Base-by-base conservation (phyloP, 2,113 vertebrate species). In the Budorcas taxicolor region DNA sequence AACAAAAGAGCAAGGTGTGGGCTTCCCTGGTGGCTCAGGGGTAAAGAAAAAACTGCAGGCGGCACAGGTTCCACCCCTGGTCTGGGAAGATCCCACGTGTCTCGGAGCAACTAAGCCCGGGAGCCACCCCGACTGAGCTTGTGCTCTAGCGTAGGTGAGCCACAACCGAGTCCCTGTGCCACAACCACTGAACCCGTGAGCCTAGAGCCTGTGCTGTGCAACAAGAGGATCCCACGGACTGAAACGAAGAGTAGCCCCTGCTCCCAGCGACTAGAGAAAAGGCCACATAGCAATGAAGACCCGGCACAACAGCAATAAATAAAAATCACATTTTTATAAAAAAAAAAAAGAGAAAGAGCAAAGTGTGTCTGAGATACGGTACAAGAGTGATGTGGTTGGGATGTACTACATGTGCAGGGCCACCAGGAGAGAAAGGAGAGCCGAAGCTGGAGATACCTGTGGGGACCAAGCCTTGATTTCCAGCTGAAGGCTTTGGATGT, bases 401-500 rank as follows among this genome's bases (percentile, higher is more conserved):
- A 10, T 19, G 6, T 21, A 16, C 29, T 0, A 0, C 4, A 3
- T 25, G 33, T 40, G 11, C 33, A 29, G 55, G 55, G 50, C 33
- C 6, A n/a, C 62, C 58, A 31, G 81, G 50, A 83, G 25, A 96
- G 31, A 86, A 19, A 57, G 50, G 71, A 88, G 89, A 78, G 4
- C 40, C 6, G 29, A 76, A 74, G 25, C 84, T 57, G 67, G 67
- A 55, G 52, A 53, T 16, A n/a, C 64, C 31, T 53, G 29, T 0
- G 6, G 60, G 86, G 84, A 89, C 47, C 21, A 57, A 96, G 43
- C 83, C 67, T 95, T 40, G 60, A 90, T 78, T 82, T 84, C 94
- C 62, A 80, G 89, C 83, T 23, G 36, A 92, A 82, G 50, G 45
- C 88, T 78, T 84, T 97, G 96, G 95, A 97, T 89, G 78, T 71